Percentiles rank a stretch among this genome's conserved stretches.
These are phyloP conservation scores for Ridgeia piscesae DNA, from an alignment of 1,140 invertebrate genomes.

Conservation along the genomic window DNA sequence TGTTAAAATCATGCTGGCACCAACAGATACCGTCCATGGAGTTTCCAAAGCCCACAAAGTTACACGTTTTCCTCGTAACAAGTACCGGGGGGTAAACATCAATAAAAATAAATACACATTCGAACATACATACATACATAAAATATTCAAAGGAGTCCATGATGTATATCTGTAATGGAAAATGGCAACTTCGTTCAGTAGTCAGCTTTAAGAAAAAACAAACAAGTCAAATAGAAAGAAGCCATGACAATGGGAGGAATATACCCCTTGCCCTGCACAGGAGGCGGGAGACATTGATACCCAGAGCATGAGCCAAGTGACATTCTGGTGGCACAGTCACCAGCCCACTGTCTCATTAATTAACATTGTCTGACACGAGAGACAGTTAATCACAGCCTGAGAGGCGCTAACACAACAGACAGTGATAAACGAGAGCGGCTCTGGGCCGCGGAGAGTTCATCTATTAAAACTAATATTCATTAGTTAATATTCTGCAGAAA, in stretches of 20 bases:
- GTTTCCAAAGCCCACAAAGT: too few relatives aligned
- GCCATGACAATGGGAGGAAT: neutral
- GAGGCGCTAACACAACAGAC: neutral
- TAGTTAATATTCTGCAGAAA: slow-evolving; percentile 1
- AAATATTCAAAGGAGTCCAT: neutral
- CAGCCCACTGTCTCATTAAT: neutral
- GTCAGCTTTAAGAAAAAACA: neutral
- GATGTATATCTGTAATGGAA: neutral
- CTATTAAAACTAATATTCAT: slow-evolving; percentile 7
- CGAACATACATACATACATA: neutral
- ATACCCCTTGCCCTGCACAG: neutral
- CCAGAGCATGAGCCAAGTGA: neutral
- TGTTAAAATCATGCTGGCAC: too few relatives aligned
- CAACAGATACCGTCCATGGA: too few relatives aligned
- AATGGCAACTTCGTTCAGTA: neutral
- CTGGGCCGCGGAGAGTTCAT: neutral
- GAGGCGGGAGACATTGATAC: neutral
- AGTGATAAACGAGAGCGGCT: neutral
- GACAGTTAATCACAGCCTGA: neutral
- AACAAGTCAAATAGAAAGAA: neutral
- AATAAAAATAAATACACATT: too few relatives aligned
- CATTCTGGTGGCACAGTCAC: neutral
- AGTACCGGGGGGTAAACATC: too few relatives aligned
- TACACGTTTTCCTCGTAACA: too few relatives aligned
- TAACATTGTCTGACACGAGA: neutral